Evolutionary conservation across 35 echinoderm and acorn worm genomes (phyloP).

Genomic region (Acanthaster planci): DNA sequence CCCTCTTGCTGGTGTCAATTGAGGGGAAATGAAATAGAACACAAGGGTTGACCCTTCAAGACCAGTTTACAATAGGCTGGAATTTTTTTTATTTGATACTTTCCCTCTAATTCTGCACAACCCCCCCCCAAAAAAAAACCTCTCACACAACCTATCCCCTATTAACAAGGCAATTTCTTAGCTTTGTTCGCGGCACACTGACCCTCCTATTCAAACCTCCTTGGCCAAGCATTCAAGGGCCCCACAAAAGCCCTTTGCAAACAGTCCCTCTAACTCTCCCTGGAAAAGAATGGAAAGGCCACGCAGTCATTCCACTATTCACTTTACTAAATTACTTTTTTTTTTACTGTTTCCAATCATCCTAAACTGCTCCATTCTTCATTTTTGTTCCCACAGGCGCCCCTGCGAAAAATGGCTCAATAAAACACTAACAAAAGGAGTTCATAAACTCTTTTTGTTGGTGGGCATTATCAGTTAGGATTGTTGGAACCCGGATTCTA

Average conservation of each 20-base stretch:
- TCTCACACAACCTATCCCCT: background rate
- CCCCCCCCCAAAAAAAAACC: too few relatives aligned
- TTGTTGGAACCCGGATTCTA: background rate
- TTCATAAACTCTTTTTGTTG: too few relatives aligned
- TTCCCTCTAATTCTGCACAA: too few relatives aligned
- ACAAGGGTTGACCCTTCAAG: background rate
- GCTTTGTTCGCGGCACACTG: slow-evolving; percentile 13
- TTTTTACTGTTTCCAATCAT: slow-evolving; percentile 22
- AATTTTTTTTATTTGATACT: slow-evolving; percentile 12
- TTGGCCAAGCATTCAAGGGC: background rate
- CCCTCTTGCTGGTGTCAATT: background rate
- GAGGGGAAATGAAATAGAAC: slow-evolving; percentile 4
- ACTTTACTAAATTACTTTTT: slow-evolving; percentile 17
- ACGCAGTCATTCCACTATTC: background rate
- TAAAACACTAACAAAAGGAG: too few relatives aligned
- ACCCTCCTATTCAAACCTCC: background rate
- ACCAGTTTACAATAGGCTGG: background rate
- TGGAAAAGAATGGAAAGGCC: background rate
- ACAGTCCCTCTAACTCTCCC: background rate
- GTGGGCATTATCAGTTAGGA: background rate
- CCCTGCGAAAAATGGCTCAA: background rate
- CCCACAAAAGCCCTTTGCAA: background rate
- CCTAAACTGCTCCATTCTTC: slow-evolving; percentile 1
- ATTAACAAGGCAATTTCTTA: background rate
- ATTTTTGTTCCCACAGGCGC: background rate